A percentile compares a stretch with the other conserved stretches of the same genome.
Conservation (phyloP, 2,113 vertebrate species). For the Amia ocellicauda region DNA sequence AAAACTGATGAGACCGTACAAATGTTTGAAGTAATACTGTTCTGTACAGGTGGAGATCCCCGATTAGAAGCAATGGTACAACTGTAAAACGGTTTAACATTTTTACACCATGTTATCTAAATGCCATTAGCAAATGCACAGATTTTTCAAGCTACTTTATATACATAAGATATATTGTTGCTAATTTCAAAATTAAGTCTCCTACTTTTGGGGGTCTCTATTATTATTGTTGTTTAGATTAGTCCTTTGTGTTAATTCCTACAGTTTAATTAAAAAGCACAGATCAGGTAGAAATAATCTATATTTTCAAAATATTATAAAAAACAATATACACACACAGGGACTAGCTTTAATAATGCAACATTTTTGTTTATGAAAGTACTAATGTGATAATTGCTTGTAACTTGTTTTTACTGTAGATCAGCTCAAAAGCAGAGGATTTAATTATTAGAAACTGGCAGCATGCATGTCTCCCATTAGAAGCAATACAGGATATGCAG, state of each 20-base stretch:
- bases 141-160: not conserved
- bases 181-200: not conserved
- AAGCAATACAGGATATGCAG: no score
- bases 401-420: no score
- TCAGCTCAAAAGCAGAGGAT: no score
- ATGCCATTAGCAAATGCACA: not conserved
- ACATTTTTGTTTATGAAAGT: no score
- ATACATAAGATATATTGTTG: not conserved
- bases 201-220: no score
- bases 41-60: not conserved
- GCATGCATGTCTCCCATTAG: no score
- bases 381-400: no score
- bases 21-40: not conserved
- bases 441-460: no score
- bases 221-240: no score
- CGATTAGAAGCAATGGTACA: not conserved
- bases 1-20: slow-evolving; percentile 4
- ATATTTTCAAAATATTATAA: not conserved
- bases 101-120: not conserved
- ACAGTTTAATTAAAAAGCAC: not conserved
- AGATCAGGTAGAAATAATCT: not conserved
- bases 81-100: not conserved
- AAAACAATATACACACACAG: no score
- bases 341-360: no score
- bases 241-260: slow-evolving; percentile 6